Evolutionary conservation across 2,797 vertebrate genomes (phyloP), one percentile per base, ranked within the genome.

Genomic region (Erethizon dorsatum): DNA sequence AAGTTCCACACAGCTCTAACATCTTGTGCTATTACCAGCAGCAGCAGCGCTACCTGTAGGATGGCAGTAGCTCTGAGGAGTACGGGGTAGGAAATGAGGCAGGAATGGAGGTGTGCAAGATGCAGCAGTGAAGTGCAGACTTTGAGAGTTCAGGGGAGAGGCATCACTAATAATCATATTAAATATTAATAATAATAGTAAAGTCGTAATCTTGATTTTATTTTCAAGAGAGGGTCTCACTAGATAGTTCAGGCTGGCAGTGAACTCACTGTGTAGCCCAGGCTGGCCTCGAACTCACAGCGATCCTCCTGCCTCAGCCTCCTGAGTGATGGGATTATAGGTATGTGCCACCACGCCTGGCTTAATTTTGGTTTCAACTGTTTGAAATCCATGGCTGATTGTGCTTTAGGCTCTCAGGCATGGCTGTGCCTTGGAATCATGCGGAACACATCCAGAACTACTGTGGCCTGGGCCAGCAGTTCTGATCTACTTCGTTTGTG

Each of bases 121-220:
- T 59, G 67, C 80, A 47, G 56, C 47, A 79, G 56, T 95, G 85
- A 97, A 80, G 65, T 15, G 54, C 47, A 57, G 75, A n/a, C 90
- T 71, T 65, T 47, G 59, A 94, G 87, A 89, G 24, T 63, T 92
- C 85, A 63, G 54, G 31, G 56, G 59, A 95, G 56, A 63, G 67
- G 41, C 61, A 54, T 88, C 57, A 41, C 88, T 93, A 65, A 65
- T 13, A 26, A 91, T 50, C 59, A 11, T 47, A 71, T 95, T 88
- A 92, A 94, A 86, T 95, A 67, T 95, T 89, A 87, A 94, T 18
- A 86, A 92, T 20, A 78, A 56, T 91, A 63, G 26, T 88, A 71
- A 91, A 37, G n/a, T 86, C 57, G 84, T 83, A 28, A 47, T 59
- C 65, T 57, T 50, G 13, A 22, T 33, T 69, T 41, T 65, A 41